phyloP scores from a whole-genome alignment of 1,140 invertebrate genomes.

The Drosophila elegans region DNA sequence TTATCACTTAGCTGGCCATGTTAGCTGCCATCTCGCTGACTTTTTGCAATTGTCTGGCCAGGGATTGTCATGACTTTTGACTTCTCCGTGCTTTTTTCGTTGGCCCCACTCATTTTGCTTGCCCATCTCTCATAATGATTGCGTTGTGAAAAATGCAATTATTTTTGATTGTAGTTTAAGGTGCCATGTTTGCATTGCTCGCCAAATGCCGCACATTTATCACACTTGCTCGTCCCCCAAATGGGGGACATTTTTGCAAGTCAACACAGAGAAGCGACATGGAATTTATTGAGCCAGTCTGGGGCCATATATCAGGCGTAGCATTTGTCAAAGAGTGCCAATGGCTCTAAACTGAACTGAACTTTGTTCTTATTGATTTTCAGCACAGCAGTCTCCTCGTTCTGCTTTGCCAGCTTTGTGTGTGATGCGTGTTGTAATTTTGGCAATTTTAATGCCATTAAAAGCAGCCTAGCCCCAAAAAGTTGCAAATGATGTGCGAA shows the following conservation, averaged over 20 bases:
- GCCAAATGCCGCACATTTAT: conserved; percentile 70
- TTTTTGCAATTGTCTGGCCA: conserved; percentile 63
- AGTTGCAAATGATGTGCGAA: conserved; percentile 78
- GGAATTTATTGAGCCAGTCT: conserved; percentile 73
- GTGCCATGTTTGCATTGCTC: conserved; percentile 73
- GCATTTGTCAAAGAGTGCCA: conserved; percentile 65
- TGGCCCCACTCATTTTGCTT: background rate
- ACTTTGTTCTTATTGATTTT: conserved; percentile 73
- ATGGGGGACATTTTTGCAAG: conserved; percentile 53
- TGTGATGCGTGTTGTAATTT: conserved; percentile 70
- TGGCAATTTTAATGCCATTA: conserved; percentile 80
- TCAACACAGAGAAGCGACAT: conserved; percentile 43
- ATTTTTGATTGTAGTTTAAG: conserved; percentile 68
- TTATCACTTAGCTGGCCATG: conserved; percentile 58
- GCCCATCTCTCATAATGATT: conserved; percentile 59
- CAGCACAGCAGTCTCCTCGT: background rate
- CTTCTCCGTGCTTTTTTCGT: conserved; percentile 31
- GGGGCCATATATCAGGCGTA: conserved; percentile 65
- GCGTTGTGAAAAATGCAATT: conserved; percentile 62
- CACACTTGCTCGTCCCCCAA: conserved; percentile 26
- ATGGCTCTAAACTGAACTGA: conserved; percentile 49
- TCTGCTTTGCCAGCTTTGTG: conserved; percentile 1
- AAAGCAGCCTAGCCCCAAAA: conserved; percentile 71
- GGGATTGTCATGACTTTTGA: conserved; percentile 52
- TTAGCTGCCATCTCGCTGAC: conserved; percentile 55